Evolutionary conservation across 1,140 invertebrate species (phyloP), one percentile per base, ranked within the genome.

Genomic region (Idris sp.): DNA sequence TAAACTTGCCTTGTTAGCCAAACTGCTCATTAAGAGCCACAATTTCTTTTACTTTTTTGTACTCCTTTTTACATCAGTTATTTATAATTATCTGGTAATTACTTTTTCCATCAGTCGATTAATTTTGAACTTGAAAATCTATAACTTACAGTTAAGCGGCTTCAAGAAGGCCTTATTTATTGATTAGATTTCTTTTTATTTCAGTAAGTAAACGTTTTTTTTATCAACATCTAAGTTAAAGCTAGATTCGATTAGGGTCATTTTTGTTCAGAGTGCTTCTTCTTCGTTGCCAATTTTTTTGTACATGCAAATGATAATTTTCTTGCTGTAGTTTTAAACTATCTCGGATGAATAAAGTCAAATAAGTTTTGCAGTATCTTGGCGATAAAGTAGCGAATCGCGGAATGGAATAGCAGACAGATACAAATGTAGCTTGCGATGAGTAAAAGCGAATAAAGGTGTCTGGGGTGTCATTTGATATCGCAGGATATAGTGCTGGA

Each of bases 391-490:
- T 31, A 64, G 61, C 28, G 62, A 48, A 72, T 68, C 67, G 77
- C 38, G 11, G 31, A 61, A 73, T 74, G 59, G 74, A 77, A 76
- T 43, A 65, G 48, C 46, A 65, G 80, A 83, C 79, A 78, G 77
- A 79, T 84, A 84, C 76, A 84, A 82, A 82, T 82, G 81, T 75
- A 72, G 11, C 44, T 13, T 41, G 76, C 76, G 69, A 77, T 76
- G 75, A 81, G 77, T 64, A 76, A 80, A 59, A 53, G 73, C 71
- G 75, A 81, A 80, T 54, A 65, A 74, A 76, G 74, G 76, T 78
- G 77, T 78, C 81, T 79, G 26, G 79, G 74, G 81, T 76, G 76
- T 83, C 80, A 81, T 86, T 84, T 83, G 79, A 84, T 80, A 80
- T 80, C 72, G 73, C 51, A 43, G 58, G 44, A 71, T 69, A 53